A percentile compares a stretch with the other conserved stretches of the same genome.
These are phyloP conservation scores for Microcebus ravelobensis DNA, from an alignment of 2,113 vertebrate genomes.

Conservation along the genomic window DNA sequence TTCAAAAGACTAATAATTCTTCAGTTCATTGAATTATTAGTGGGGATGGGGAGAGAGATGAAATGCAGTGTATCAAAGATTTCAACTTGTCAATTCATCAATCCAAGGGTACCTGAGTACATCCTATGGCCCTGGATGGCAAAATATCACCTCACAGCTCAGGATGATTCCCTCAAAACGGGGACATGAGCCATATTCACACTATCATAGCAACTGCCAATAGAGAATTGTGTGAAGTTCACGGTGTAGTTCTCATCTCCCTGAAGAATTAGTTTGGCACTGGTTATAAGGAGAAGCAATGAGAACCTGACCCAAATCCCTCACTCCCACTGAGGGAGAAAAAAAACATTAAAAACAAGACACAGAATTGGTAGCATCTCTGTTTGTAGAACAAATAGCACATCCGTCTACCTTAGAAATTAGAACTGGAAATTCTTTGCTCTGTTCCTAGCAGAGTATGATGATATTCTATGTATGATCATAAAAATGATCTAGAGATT, in stretches of 20 bases:
- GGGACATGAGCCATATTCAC: not conserved
- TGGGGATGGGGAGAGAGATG: not conserved
- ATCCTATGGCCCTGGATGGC: not conserved
- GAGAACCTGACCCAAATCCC: not conserved
- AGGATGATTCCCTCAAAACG: not conserved
- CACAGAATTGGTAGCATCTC: not conserved
- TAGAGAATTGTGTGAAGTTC: not conserved
- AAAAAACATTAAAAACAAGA: not conserved
- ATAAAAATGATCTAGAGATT: not conserved
- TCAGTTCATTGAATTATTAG: not conserved
- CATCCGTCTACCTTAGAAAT: not conserved
- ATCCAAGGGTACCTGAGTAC: not conserved
- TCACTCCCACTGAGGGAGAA: not conserved
- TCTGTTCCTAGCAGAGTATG: not conserved
- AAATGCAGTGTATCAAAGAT: not conserved
- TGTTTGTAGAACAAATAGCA: not conserved
- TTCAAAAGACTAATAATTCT: not conserved
- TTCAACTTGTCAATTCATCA: not conserved
- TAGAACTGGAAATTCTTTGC: not conserved
- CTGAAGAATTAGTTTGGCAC: not conserved
- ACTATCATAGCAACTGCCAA: not conserved
- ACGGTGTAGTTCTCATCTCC: not conserved
- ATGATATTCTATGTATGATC: too few relatives aligned
- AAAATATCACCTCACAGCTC: not conserved
- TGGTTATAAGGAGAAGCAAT: not conserved